A percentile compares a stretch with the other conserved stretches of the same genome.
These are phyloP conservation scores for Hydractinia echinata DNA, from an alignment of 30 jellyfish, hydroid and myxozoan genomes.

Conservation along the genomic window DNA sequence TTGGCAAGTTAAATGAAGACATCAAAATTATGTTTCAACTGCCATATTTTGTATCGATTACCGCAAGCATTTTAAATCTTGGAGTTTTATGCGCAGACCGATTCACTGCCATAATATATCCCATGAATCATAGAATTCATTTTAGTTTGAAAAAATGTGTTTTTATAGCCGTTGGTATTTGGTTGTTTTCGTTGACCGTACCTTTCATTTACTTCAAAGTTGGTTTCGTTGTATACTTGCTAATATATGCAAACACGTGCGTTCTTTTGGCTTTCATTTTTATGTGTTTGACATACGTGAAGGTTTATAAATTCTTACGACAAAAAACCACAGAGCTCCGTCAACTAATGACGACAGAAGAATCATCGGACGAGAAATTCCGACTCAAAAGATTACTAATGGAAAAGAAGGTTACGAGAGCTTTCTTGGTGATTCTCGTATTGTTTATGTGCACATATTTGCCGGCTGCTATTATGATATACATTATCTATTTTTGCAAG, in stretches of 20 bases:
- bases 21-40: not conserved
- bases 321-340: not conserved
- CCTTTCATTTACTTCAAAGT: conserved; percentile 27
- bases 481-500: conserved; percentile 59
- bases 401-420: conserved; percentile 73
- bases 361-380: not conserved
- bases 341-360: not conserved
- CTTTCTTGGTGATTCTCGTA: conserved; percentile 60
- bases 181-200: conserved; percentile 18
- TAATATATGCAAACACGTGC: conserved; percentile 7
- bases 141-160: conserved; percentile 25
- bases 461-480: conserved; percentile 69
- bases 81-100: conserved; percentile 19
- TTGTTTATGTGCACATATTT: conserved; percentile 53
- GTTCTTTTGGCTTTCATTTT: not conserved
- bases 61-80: conserved; percentile 21
- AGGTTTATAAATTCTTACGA: not conserved
- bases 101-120: conserved; percentile 12
- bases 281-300: not conserved
- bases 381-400: conserved; percentile 35
- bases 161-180: conserved; percentile 9
- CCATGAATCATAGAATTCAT: not conserved
- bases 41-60: conserved; percentile 21
- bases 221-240: conserved; percentile 6
- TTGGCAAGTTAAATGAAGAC: not conserved